Percentiles rank a stretch among this genome's conserved stretches.
phyloP scores from a whole-genome alignment of 2,797 vertebrate genomes.

The Decapterus maruadsi region DNA sequence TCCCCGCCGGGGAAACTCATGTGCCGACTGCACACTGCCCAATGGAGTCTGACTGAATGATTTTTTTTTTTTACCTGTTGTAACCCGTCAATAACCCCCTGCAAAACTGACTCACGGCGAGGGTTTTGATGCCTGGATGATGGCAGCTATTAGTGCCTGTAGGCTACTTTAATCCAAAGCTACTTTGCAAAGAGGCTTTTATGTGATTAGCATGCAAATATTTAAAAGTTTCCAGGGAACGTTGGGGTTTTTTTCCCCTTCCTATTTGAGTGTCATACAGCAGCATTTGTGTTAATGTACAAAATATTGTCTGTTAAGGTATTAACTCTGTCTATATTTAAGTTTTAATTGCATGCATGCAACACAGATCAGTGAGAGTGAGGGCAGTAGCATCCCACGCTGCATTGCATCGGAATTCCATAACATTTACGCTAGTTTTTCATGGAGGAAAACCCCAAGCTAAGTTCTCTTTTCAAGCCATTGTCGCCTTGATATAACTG shows the following conservation, averaged over 20 bases:
- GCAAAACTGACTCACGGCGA: background rate
- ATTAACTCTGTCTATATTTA: rapidly evolving
- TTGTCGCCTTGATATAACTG: background rate
- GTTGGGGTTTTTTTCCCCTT: background rate
- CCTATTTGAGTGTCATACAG: rapidly evolving
- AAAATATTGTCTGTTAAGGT: background rate
- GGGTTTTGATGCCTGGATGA: rapidly evolving
- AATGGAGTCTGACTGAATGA: constrained; percentile 42
- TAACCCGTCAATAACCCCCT: constrained; percentile 27
- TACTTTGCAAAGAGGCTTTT: background rate
- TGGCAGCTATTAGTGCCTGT: too few species aligned
- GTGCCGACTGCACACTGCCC: constrained; percentile 10
- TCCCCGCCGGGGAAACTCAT: constrained; percentile 67
- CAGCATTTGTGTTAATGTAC: background rate
- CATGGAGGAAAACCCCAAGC: background rate
- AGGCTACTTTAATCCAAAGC: background rate
- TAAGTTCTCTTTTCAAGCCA: background rate
- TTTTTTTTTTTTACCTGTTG: constrained; percentile 37
- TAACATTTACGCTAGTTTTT: constrained; percentile 21
- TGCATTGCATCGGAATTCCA: constrained; percentile 47
- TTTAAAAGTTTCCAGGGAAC: background rate
- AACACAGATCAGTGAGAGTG: background rate
- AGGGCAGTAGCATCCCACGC: constrained; percentile 53
- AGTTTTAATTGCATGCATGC: background rate
- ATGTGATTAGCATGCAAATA: too few species aligned